phyloP scores from a whole-genome alignment of 2,113 vertebrate genomes.

The Suncus etruscus region DNA sequence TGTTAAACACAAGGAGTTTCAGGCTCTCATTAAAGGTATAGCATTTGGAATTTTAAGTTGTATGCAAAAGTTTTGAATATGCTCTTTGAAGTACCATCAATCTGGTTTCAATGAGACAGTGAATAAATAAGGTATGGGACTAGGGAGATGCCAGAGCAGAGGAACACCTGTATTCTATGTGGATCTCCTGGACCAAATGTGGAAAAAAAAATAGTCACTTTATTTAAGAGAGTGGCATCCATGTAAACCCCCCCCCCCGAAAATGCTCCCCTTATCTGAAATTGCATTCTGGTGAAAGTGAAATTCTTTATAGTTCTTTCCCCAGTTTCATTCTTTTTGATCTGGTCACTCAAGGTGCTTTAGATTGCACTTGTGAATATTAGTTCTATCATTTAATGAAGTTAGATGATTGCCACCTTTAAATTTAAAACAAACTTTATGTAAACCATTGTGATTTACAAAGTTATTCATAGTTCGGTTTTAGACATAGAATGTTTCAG shows the following conservation, averaged over 20 bases:
- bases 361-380: slow-evolving; percentile 3
- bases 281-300: slow-evolving; percentile 6
- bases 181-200: too few relatives aligned
- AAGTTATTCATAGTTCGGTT: too few relatives aligned
- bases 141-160: too few relatives aligned
- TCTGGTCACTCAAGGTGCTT: slow-evolving; percentile 18
- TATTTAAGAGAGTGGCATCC: too few relatives aligned
- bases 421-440: too few relatives aligned
- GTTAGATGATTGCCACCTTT: background rate
- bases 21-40: slow-evolving; percentile 88
- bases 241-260: too few relatives aligned
- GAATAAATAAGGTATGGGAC: background rate
- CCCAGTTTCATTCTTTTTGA: background rate
- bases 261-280: background rate
- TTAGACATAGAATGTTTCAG: too few relatives aligned
- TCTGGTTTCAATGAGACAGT: background rate
- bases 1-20: slow-evolving; percentile 86
- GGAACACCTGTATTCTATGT: too few relatives aligned
- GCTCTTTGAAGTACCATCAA: background rate
- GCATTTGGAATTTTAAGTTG: background rate
- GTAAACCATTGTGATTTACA: too few relatives aligned
- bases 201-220: too few relatives aligned
- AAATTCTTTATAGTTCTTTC: background rate
- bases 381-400: background rate
- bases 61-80: background rate